A percentile compares a stretch with the other conserved stretches of the same genome.
Evolutionary conservation across 2,888 invertebrate species (phyloP).

Genomic region (Nemotelus pantherinus): DNA sequence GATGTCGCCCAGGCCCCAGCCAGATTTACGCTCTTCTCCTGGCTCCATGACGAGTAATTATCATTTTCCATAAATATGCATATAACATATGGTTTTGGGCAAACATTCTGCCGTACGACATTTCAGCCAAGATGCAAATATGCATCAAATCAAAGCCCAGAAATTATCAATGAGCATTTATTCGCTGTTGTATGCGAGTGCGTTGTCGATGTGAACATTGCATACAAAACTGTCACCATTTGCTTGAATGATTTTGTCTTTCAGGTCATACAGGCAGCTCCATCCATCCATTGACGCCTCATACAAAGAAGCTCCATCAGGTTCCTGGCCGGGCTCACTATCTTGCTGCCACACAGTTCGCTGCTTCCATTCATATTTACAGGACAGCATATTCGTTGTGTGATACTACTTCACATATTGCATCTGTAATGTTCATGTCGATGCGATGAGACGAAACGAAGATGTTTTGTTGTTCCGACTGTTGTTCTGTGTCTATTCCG

Average conservation of each 20-base stretch:
- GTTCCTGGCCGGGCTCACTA: background rate
- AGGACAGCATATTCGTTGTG: slow-evolving; percentile 11
- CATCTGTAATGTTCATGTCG: slow-evolving; percentile 32
- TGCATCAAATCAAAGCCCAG: background rate
- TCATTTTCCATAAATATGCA: background rate
- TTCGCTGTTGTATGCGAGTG: slow-evolving; percentile 15
- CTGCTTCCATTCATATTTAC: slow-evolving; percentile 29
- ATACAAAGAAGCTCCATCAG: background rate
- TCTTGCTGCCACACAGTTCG: background rate
- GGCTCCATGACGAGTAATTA: slow-evolving; percentile 7
- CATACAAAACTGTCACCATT: slow-evolving; percentile 30
- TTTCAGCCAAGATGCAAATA: background rate
- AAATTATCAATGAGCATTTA: slow-evolving; percentile 33
- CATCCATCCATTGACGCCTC: background rate
- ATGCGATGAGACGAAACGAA: background rate
- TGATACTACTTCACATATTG: slow-evolving; percentile 35
- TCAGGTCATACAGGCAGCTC: background rate
- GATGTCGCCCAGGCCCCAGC: background rate
- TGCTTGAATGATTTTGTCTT: slow-evolving; percentile 26
- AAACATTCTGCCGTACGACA: no score
- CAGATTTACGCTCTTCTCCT: background rate
- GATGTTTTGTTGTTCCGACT: background rate
- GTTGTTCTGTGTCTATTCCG: background rate
- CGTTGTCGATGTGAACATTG: slow-evolving; percentile 9
- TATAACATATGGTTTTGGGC: no score